Evolutionary conservation across 1,140 invertebrate species (phyloP), one percentile per base, ranked within the genome.

Genomic region (Gryon sp.): DNA sequence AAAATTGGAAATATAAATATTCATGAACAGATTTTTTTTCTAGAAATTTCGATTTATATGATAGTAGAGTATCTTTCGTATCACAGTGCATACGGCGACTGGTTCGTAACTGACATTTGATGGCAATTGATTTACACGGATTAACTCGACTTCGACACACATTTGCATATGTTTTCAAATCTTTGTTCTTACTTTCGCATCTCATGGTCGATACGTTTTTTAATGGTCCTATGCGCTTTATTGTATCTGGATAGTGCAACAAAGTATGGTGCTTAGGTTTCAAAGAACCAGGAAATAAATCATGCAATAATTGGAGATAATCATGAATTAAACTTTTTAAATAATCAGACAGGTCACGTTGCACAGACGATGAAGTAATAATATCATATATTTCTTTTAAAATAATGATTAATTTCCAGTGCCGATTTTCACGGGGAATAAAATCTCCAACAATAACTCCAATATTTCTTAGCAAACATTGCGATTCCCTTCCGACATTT

Each of bases 401-500:
- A n/a, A 65, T 19, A 11, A 57, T 74, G 6, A 74, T 14, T 9
- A 65, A 20, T 43, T 55, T 43, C 68, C 69, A 73, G 11, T 24
- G 19, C 2, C 0, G 4, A 66, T 74, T 48, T 30, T 28, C 52
- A 34, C 9, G 20, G 45, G 57, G 69, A 5, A 73, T 15, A 6
- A 53, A 12, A 57, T 66, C 60, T 65, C 70, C 60, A 18, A 74
- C 32, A 20, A 74, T 4, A 19, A 74, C 70, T 0, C 70, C 52
- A 12, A 74, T 36, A 50, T 66, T 73, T 14, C 2, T n/a, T 22
- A 74, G 22, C 6, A 74, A 74, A 66, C 50, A 57, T 28, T 38
- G 50, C 19, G 70, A 38, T 66, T 74, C 70, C 28, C 50, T 59
- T 7, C 60, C 60, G 70, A 74, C 70, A 74, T 74, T 60, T 46